Conservation (phyloP, 2,797 vertebrate genomes). For the Thaleichthys pacificus region DNA sequence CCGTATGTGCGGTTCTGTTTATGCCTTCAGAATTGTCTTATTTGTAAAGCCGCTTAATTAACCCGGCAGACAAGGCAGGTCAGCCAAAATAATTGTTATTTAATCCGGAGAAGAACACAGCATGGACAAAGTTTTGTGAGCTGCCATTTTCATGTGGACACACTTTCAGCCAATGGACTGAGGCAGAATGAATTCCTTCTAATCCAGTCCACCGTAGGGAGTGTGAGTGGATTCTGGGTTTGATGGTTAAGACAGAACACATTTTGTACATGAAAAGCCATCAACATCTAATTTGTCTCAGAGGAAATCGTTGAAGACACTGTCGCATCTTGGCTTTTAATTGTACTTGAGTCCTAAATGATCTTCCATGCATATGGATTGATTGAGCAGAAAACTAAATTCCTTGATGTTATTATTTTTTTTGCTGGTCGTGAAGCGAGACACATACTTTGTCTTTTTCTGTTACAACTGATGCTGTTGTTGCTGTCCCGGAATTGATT, state of each 20-base stretch:
- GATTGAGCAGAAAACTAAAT: slow-evolving; percentile 35
- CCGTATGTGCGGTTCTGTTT: background rate
- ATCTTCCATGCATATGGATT: slow-evolving; percentile 31
- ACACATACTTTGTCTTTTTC: slow-evolving; percentile 47
- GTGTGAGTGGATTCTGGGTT: background rate
- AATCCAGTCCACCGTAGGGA: background rate
- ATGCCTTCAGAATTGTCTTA: background rate
- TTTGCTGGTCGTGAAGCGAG: slow-evolving; percentile 7
- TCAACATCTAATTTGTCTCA: slow-evolving; percentile 24
- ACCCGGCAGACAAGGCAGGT: background rate
- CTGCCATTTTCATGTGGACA: no score
- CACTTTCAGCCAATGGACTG: no score
- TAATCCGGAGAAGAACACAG: slow-evolving; percentile 2
- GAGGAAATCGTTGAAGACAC: slow-evolving; percentile 2
- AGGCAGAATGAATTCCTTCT: background rate
- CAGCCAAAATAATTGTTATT: slow-evolving; percentile 9
- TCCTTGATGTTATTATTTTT: slow-evolving; percentile 1
- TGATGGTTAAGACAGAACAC: slow-evolving; percentile 7
- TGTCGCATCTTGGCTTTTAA: slow-evolving; percentile 24
- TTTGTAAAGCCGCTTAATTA: slow-evolving; percentile 4
- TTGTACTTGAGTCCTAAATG: slow-evolving; percentile 10
- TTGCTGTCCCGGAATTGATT: slow-evolving; percentile 54
- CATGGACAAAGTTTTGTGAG: background rate
- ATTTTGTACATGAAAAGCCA: background rate
- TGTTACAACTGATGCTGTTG: slow-evolving; percentile 51